Evolutionary conservation across 2,888 invertebrate genomes (phyloP).

Genomic region (Achlya flavicornis): DNA sequence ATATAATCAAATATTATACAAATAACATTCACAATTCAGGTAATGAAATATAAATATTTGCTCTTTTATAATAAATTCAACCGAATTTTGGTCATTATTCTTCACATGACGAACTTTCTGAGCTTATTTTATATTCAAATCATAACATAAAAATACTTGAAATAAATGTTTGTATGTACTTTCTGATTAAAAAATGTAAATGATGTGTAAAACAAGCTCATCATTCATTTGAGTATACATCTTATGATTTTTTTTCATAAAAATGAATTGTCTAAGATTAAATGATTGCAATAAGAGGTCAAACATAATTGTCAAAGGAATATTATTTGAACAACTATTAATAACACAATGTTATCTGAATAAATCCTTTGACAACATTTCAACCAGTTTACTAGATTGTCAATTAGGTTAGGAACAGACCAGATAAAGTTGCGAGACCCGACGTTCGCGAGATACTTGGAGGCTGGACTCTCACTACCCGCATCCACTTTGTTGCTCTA

Average conservation of each 20-base stretch:
- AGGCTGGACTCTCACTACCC: constrained; percentile 75
- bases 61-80: neutral
- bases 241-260: neutral
- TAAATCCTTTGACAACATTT: constrained; percentile 56
- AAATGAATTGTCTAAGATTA: neutral
- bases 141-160: too few relatives aligned
- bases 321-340: constrained; percentile 4
- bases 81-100: neutral
- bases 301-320: constrained; percentile 19
- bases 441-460: constrained; percentile 77
- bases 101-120: neutral
- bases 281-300: neutral
- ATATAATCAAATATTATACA: too few relatives aligned
- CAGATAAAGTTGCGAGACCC: constrained; percentile 60
- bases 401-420: constrained; percentile 63
- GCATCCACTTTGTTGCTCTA: constrained; percentile 71
- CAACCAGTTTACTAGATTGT: constrained; percentile 48
- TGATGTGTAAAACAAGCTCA: neutral
- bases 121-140: neutral
- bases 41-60: neutral
- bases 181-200: neutral
- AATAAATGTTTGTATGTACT: neutral
- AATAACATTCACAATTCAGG: too few relatives aligned
- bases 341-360: constrained; percentile 15
- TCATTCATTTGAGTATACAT: neutral